Evolutionary conservation across 1,140 invertebrate species (phyloP).

Genomic region (Babylonia areolata): DNA sequence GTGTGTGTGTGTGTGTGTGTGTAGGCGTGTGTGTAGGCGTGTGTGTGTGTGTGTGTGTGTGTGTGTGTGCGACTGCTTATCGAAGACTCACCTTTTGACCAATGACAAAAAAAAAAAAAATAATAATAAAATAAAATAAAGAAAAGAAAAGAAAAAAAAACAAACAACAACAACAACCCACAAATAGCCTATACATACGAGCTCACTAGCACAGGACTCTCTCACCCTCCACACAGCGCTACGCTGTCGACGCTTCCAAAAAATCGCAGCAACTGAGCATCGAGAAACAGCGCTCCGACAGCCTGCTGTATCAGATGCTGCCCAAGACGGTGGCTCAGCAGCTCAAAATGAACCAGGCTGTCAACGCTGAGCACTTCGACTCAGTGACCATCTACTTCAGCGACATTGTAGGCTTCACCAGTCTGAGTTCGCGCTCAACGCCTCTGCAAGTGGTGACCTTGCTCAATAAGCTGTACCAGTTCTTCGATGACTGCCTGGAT

Average conservation of each 20-base stretch:
- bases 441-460: conserved; percentile 80
- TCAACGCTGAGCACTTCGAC: conserved; percentile 85
- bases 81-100: too few species aligned
- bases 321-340: conserved; percentile 89
- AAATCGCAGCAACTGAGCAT: conserved; percentile 71
- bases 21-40: too few species aligned
- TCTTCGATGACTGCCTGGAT: conserved; percentile 78
- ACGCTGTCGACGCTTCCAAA: conserved; percentile 67
- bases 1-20: too few species aligned
- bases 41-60: too few species aligned
- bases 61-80: too few species aligned
- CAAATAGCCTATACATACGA: too few species aligned
- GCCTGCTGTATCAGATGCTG: conserved; percentile 81
- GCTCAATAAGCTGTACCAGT: conserved; percentile 45
- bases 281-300: conserved; percentile 75
- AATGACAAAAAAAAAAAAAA: too few species aligned
- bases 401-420: conserved; percentile 72
- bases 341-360: conserved; percentile 69
- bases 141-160: too few species aligned
- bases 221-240: conserved; percentile 24
- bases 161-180: too few species aligned
- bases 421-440: conserved; percentile 84
- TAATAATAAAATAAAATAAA: too few species aligned
- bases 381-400: conserved; percentile 73
- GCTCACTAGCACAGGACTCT: too few species aligned